Percentiles rank a stretch among this genome's conserved stretches.
phyloP scores from a whole-genome alignment of 1,140 invertebrate genomes.

The Hypsibius dujardini region DNA sequence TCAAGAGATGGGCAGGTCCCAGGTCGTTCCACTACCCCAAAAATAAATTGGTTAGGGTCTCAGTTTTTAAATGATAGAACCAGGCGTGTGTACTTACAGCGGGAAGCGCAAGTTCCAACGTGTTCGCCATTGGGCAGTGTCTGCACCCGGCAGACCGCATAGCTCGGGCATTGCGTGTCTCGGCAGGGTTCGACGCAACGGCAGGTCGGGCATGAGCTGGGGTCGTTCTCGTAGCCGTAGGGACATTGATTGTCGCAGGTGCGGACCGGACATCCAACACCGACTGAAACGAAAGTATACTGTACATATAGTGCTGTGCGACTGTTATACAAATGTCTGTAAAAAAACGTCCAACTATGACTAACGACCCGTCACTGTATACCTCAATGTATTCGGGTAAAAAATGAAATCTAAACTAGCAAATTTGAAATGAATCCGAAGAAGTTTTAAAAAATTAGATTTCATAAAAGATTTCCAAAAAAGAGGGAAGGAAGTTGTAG shows the following conservation, averaged over 20 bases:
- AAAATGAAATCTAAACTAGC: too few species aligned
- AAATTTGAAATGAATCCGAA: too few species aligned
- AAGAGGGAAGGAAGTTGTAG: too few species aligned
- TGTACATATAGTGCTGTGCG: background rate
- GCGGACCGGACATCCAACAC: conserved; percentile 45
- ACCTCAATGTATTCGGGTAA: too few species aligned
- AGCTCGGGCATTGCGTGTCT: conserved; percentile 51
- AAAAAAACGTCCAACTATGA: background rate
- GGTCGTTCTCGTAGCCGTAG: conserved; percentile 53
- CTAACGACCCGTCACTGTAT: too few species aligned
- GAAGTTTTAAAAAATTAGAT: too few species aligned
- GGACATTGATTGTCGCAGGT: conserved; percentile 69
- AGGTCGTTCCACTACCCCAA: background rate
- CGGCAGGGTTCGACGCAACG: conserved; percentile 59
- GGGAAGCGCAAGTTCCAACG: conserved; percentile 6
- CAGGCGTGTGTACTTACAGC: background rate
- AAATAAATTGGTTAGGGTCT: background rate
- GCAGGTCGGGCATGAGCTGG: conserved; percentile 55
- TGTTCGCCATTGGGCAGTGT: conserved; percentile 39
- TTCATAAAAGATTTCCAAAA: too few species aligned
- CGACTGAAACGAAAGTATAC: conserved; percentile 3
- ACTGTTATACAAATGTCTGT: background rate
- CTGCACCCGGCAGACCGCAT: conserved; percentile 53
- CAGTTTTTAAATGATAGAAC: background rate
- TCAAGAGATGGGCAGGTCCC: conserved; percentile 11